Evolutionary conservation across 2,113 vertebrate genomes (phyloP).

Genomic region (Puntigrus tetrazona): DNA sequence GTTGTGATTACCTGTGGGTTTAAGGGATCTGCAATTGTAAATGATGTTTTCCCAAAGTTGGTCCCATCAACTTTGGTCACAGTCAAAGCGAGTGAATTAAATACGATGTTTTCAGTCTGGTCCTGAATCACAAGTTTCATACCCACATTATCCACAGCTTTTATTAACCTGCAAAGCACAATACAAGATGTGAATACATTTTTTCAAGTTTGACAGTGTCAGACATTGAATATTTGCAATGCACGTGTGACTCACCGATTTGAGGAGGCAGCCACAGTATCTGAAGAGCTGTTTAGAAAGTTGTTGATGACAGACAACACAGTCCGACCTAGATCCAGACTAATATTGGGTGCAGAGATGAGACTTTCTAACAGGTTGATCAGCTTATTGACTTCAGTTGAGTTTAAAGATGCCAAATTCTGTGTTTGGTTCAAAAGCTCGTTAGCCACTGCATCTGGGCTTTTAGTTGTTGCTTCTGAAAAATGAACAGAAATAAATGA

Average conservation of each 20-base stretch:
- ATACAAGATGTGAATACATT: neutral
- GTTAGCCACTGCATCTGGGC: neutral
- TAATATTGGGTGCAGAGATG: conserved; percentile 67
- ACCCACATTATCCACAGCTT: conserved; percentile 81
- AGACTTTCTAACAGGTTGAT: conserved; percentile 78
- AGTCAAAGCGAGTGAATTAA: conserved; percentile 81
- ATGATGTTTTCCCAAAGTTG: conserved; percentile 76
- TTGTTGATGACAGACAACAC: conserved; percentile 76
- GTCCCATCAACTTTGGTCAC: conserved; percentile 77
- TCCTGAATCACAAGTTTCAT: conserved; percentile 78
- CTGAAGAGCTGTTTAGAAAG: conserved; percentile 74
- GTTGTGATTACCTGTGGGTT: conserved; percentile 74
- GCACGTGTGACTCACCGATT: conserved; percentile 75
- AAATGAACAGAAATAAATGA: neutral
- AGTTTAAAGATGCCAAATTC: conserved; percentile 57
- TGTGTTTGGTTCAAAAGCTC: conserved; percentile 62
- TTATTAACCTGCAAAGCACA: conserved; percentile 78
- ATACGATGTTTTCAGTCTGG: conserved; percentile 67
- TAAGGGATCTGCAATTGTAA: conserved; percentile 76
- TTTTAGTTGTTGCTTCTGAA: conserved; percentile 38
- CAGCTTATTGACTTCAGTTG: conserved; percentile 73
- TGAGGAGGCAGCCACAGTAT: conserved; percentile 72
- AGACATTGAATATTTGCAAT: neutral
- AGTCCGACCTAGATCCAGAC: conserved; percentile 60
- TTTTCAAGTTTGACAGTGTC: neutral